These are phyloP conservation scores for Ceratoteleas bidentatus DNA, from an alignment of 1,140 invertebrate genomes.

Conservation along the genomic window DNA sequence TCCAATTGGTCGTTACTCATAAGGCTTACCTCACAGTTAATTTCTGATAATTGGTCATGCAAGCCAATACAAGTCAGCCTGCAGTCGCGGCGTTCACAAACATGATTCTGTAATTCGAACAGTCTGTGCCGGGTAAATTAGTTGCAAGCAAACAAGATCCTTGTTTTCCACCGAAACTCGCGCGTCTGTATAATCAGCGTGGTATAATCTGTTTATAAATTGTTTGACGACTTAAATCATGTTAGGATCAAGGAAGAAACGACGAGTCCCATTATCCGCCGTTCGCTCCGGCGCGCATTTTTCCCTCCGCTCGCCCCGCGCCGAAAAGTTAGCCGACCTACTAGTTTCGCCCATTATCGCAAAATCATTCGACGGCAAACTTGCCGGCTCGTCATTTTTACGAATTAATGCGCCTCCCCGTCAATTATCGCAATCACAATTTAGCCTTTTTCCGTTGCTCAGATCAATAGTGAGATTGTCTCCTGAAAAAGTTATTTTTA, in stretches of 20 bases:
- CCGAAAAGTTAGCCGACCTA: constrained; percentile 46
- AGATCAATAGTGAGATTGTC: no score
- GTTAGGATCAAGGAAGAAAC: constrained; percentile 46
- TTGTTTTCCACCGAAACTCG: not conserved
- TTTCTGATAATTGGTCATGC: no score
- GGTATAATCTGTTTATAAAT: constrained; percentile 49
- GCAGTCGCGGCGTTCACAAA: no score
- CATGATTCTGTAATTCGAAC: no score
- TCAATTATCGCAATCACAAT: no score
- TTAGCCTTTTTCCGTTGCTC: no score
- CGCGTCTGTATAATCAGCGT: not conserved
- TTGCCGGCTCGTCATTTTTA: constrained; percentile 23
- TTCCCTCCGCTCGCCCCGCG: constrained; percentile 21
- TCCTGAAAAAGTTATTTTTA: no score
- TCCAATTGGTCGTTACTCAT: no score
- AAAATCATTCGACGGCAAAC: constrained; percentile 36
- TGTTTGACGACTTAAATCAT: constrained; percentile 55
- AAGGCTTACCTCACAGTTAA: no score
- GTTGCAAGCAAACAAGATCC: not conserved
- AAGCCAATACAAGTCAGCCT: no score
- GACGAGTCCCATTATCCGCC: constrained; percentile 40
- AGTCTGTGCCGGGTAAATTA: no score
- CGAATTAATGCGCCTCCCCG: constrained; percentile 20
- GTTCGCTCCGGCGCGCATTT: constrained; percentile 13
- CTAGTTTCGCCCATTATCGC: constrained; percentile 48